A percentile compares a stretch with the other conserved stretches of the same genome.
Evolutionary conservation across 2,113 vertebrate species (phyloP).

Genomic region (Eonycteris spelaea): DNA sequence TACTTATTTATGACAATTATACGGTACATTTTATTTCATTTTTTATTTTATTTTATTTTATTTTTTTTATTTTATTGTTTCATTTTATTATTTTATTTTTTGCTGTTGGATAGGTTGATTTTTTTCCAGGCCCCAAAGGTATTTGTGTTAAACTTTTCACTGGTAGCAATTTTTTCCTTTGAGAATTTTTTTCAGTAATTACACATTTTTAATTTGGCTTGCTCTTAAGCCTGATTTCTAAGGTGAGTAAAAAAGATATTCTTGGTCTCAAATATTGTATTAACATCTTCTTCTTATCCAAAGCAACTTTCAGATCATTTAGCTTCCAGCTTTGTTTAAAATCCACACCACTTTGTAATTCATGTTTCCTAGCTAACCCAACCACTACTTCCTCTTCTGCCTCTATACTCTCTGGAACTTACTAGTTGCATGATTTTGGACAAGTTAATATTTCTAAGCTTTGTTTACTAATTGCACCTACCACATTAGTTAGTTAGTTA

Average conservation of each 20-base stretch:
- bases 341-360: background rate
- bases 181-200: background rate
- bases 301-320: background rate
- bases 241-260: background rate
- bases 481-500: background rate
- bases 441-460: background rate
- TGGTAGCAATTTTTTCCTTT: background rate
- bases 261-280: background rate
- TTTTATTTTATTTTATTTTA: background rate
- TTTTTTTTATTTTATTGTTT: background rate
- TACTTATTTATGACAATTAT: background rate
- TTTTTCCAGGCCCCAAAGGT: background rate
- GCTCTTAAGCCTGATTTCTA: background rate
- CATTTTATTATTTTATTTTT: background rate
- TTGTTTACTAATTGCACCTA: background rate
- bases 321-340: background rate
- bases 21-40: background rate
- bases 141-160: background rate
- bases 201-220: background rate
- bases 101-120: accelerated
- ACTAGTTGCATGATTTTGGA: background rate
- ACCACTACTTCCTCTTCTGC: background rate
- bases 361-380: background rate
- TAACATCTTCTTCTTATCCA: background rate
- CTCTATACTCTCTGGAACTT: too few relatives aligned